These are phyloP conservation scores for Bubalus kerabau DNA, from an alignment of 2,113 vertebrate genomes.

Conservation along the genomic window DNA sequence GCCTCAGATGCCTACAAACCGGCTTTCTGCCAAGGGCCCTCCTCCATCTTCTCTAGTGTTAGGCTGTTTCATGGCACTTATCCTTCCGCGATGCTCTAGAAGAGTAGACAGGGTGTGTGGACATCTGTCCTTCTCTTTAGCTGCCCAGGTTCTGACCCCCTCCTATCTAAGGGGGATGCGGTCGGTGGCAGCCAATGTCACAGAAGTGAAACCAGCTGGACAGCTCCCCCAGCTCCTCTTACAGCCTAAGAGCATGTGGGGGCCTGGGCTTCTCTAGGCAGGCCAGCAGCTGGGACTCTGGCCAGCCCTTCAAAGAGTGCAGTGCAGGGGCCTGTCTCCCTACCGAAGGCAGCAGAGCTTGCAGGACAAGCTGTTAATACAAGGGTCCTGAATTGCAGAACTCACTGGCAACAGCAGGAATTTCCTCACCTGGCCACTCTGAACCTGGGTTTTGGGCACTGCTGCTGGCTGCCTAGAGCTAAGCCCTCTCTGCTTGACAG, in stretches of 20 bases:
- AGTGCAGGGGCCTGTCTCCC: not conserved
- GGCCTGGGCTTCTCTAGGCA: not conserved
- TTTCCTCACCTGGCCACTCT: not conserved
- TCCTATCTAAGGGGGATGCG: rapidly evolving
- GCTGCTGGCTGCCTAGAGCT: not conserved
- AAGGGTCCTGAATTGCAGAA: not conserved
- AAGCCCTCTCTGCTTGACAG: not conserved
- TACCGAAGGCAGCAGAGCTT: rapidly evolving
- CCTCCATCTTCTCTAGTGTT: not conserved
- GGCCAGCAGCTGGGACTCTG: not conserved
- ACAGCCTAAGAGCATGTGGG: not conserved
- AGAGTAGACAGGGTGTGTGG: too few species aligned
- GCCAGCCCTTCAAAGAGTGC: not conserved
- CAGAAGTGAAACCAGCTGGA: not conserved
- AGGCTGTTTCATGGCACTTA: not conserved
- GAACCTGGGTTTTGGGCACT: not conserved
- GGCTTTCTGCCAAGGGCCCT: not conserved
- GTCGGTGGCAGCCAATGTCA: rapidly evolving
- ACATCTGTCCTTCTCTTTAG: not conserved
- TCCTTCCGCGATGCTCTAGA: not conserved
- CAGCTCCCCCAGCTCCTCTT: not conserved
- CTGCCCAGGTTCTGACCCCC: not conserved
- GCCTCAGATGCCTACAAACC: not conserved
- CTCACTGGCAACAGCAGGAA: not conserved
- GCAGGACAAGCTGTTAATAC: not conserved